phyloP scores from a whole-genome alignment of 1,140 invertebrate species.

The Cherax destructor region DNA sequence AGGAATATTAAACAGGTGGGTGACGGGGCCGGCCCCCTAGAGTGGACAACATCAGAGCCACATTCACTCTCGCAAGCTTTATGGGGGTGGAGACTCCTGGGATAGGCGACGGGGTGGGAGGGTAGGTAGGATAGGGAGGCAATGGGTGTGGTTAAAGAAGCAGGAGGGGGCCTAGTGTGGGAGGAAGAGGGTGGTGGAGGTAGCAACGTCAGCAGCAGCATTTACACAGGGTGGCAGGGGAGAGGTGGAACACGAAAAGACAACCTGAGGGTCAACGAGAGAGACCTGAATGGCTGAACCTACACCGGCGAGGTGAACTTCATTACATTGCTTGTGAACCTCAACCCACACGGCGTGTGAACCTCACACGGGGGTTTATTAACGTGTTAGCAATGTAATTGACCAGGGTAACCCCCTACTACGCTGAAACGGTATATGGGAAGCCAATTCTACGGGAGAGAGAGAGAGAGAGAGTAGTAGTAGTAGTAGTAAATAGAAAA shows the following conservation, averaged over 20 bases:
- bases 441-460: slow-evolving; percentile 1
- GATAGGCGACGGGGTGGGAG: not conserved
- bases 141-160: not conserved
- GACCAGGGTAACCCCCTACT: too few species aligned
- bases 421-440: too few species aligned
- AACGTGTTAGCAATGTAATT: too few species aligned
- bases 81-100: slow-evolving; percentile 2
- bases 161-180: not conserved
- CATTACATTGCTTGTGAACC: too few species aligned
- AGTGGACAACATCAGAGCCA: slow-evolving; percentile 35
- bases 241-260: not conserved
- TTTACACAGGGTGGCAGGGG: too few species aligned
- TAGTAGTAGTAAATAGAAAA: not conserved
- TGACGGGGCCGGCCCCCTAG: slow-evolving; percentile 26
- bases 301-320: too few species aligned
- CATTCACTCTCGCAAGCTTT: slow-evolving; percentile 36
- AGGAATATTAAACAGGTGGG: slow-evolving; percentile 48
- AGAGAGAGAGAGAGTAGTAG: slow-evolving; percentile 24
- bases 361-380: too few species aligned
- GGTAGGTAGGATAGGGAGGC: not conserved
- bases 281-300: not conserved
- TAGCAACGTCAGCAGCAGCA: not conserved
- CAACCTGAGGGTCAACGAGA: not conserved
- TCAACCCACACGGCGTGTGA: too few species aligned
- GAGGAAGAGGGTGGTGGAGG: not conserved